Conservation (phyloP, 1,140 invertebrate genomes). For the Monochamus saltuarius region DNA sequence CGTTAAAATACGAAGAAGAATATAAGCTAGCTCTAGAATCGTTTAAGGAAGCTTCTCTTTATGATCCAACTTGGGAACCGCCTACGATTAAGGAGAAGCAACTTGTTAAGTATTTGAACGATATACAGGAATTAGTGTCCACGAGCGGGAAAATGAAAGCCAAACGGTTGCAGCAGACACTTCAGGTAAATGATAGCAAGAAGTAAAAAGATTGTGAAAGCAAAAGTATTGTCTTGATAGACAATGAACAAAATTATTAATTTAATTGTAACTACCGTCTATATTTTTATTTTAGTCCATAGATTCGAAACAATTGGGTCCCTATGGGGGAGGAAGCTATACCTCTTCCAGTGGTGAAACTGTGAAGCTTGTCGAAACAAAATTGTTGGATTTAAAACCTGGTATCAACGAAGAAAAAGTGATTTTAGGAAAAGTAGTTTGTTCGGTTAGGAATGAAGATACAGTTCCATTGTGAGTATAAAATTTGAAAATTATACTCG, state of each 20-base stretch:
- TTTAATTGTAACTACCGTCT: too few species aligned
- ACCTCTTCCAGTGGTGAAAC: constrained; percentile 55
- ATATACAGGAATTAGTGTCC: constrained; percentile 63
- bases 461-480: constrained; percentile 75
- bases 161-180: constrained; percentile 67
- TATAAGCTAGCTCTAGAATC: constrained; percentile 70
- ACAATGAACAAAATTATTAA: too few species aligned
- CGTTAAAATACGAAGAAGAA: constrained; percentile 79
- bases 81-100: constrained; percentile 63
- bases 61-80: constrained; percentile 77
- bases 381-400: constrained; percentile 56
- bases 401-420: constrained; percentile 70
- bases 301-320: constrained; percentile 62
- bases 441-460: constrained; percentile 72
- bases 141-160: constrained; percentile 75
- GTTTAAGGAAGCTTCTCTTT: constrained; percentile 63
- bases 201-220: constrained; percentile 13
- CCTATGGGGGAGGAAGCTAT: constrained; percentile 62
- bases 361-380: constrained; percentile 56
- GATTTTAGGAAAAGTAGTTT: constrained; percentile 77
- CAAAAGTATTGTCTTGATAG: too few species aligned
- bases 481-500: constrained; percentile 35
- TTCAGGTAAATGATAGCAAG: constrained; percentile 55
- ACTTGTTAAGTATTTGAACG: constrained; percentile 67
- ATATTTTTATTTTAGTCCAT: constrained; percentile 52